phyloP scores from a whole-genome alignment of 2,797 vertebrate genomes.

The Philypnodon macrostomus region DNA sequence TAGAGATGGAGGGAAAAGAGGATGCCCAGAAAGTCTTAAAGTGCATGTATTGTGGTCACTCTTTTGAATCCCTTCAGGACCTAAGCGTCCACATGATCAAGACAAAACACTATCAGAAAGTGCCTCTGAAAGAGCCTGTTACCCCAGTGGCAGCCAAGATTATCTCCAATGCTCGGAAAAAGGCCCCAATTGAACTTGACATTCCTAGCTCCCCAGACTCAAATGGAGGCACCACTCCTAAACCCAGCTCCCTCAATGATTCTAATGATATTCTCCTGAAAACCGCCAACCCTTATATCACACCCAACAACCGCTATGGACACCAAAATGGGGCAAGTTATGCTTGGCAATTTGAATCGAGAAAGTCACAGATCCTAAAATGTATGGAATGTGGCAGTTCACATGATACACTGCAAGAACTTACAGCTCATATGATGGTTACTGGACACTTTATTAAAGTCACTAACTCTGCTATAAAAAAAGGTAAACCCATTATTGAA shows the following conservation, averaged over 20 bases:
- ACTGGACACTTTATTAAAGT: constrained; percentile 99
- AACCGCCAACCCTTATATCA: constrained; percentile 92
- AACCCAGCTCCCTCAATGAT: constrained; percentile 73
- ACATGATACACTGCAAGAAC: constrained; percentile 91
- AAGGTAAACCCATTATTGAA: constrained; percentile 94
- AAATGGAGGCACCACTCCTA: constrained; percentile 84
- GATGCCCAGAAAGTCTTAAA: constrained; percentile 98
- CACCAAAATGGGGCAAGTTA: constrained; percentile 99
- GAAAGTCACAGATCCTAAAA: constrained; percentile 97
- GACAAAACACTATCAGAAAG: constrained; percentile 99
- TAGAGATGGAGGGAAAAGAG: constrained; percentile 99
- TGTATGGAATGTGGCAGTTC: constrained; percentile 99
- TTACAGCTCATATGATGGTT: constrained; percentile 99
- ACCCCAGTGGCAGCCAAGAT: constrained; percentile 95
- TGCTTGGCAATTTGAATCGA: constrained; percentile 97
- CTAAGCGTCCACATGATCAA: constrained; percentile 99
- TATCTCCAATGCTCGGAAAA: constrained; percentile 89
- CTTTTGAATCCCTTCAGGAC: constrained; percentile 98
- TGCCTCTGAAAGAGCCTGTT: constrained; percentile 99
- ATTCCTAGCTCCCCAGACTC: constrained; percentile 96
- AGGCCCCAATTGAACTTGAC: constrained; percentile 89
- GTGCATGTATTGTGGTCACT: constrained; percentile 99
- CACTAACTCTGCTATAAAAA: constrained; percentile 98
- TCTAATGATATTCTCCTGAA: constrained; percentile 86
- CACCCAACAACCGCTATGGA: constrained; percentile 96